These are phyloP conservation scores for Pammene aurita DNA, from an alignment of 2,888 invertebrate species.

Conservation along the genomic window DNA sequence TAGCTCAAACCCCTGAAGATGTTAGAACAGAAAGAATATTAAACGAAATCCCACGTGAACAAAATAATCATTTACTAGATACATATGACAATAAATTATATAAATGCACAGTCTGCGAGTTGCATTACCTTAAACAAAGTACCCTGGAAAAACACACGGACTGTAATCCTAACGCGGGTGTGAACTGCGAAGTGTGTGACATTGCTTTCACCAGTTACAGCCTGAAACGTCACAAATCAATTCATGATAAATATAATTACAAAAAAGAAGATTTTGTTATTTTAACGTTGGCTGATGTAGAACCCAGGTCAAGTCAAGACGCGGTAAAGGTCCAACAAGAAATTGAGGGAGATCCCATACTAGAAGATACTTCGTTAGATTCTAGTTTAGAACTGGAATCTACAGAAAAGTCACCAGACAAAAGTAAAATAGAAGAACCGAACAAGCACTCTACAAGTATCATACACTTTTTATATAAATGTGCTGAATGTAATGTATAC, in stretches of 20 bases:
- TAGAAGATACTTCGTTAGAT: not conserved
- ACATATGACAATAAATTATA: slow-evolving; percentile 7
- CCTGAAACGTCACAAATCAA: slow-evolving; percentile 11
- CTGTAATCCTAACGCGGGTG: not conserved
- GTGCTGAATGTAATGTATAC: slow-evolving; percentile 60
- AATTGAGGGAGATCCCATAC: not conserved
- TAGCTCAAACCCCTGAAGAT: not conserved
- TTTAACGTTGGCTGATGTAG: not conserved
- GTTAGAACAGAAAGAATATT: not conserved
- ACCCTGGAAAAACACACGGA: not conserved
- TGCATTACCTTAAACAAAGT: slow-evolving; percentile 7
- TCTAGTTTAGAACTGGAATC: not conserved
- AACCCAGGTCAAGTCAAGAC: not conserved
- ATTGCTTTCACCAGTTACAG: slow-evolving; percentile 20
- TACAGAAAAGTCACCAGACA: not conserved
- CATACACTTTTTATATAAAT: slow-evolving; percentile 49
- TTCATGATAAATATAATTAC: slow-evolving; percentile 33
- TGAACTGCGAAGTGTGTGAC: slow-evolving; percentile 46
- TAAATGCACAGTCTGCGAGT: slow-evolving; percentile 20
- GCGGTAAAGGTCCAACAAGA: not conserved
- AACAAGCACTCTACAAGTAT: not conserved
- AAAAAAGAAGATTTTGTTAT: slow-evolving; percentile 29
- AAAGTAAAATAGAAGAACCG: not conserved
- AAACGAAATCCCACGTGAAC: not conserved
- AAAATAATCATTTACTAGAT: not conserved